Percentiles rank a stretch among this genome's conserved stretches.
Conservation (phyloP, 2,888 invertebrate genomes). For the Phytoseiulus persimilis region DNA sequence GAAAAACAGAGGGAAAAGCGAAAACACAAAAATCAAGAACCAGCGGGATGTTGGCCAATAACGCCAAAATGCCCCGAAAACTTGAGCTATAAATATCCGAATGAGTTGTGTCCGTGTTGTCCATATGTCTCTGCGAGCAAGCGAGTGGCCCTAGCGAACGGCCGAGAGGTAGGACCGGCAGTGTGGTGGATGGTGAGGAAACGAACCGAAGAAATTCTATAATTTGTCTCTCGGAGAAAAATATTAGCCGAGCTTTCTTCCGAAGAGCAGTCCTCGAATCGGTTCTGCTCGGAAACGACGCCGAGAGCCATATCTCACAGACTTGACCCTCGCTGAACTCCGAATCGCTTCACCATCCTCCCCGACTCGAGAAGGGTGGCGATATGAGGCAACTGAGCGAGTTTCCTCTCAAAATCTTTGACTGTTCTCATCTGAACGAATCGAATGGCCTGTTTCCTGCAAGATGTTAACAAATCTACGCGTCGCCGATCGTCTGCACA, state of each 20-base stretch:
- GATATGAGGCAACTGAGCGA: background rate
- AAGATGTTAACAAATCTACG: too few species aligned
- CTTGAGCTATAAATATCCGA: slow-evolving; percentile 5
- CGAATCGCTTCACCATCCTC: background rate
- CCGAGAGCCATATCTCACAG: background rate
- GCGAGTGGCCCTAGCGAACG: background rate
- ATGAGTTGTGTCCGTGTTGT: slow-evolving; percentile 5
- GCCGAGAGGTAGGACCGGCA: background rate
- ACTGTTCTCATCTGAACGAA: too few species aligned
- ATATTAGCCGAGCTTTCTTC: background rate
- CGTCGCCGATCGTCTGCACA: too few species aligned
- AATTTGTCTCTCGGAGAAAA: background rate
- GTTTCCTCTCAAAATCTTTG: background rate
- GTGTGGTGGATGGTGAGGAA: background rate
- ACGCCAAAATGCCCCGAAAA: background rate
- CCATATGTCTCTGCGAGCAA: background rate
- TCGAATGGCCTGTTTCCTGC: too few species aligned
- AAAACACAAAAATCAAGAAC: background rate
- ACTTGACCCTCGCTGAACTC: background rate
- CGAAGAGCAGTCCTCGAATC: background rate
- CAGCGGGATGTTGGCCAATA: background rate
- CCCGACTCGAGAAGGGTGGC: background rate
- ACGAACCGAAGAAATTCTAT: background rate
- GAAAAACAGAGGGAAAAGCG: background rate
- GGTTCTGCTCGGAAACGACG: background rate